Base-by-base conservation (phyloP, 2,888 invertebrate species). In the Imbricaverruca yamaguchii region DNA sequence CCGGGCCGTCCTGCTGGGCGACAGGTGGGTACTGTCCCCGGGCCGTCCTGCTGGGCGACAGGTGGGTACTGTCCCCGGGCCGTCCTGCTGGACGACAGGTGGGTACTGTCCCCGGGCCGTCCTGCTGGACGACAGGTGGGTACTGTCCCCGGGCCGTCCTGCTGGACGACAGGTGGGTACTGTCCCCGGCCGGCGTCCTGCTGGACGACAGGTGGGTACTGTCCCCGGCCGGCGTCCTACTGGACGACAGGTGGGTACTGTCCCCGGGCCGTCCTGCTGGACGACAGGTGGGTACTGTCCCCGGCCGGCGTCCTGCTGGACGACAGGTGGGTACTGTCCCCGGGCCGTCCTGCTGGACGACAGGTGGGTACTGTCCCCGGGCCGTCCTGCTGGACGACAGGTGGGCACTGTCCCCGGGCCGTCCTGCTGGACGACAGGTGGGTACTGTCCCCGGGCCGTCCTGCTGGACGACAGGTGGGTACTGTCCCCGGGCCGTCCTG, bases 151-250 rank as follows among this genome's bases (percentile, higher is more conserved):
- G n/a, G n/a, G n/a, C n/a, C 1, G 23, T 79, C 6, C 23, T 23
- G 12, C 57, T 79, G 79, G 79, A 79, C 12, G 79, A 79, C 18
- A 79, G 57, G 13, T 79, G 79, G 79, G 57, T 79, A 6, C 7
- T 57, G n/a, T 57, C 79, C 57, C 57, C 79, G 15, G 79, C n/a
- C 3, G 79, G 79, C 1, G 23, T 79, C 6, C 23, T 23, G 12
- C 57, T 79, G 79, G 79, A 79, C 12, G 79, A 79, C 18, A 79
- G 57, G 13, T 79, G 79, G 79, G 57, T 79, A 6, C 7, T 57
- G n/a, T 57, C 79, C 57, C 57, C 79, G 15, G 79, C n/a, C 3
- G 79, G 79, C 1, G 23, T 79, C 6, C 23, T 23, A 7, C 57
- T 79, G 79, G 79, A 79, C 23, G 57, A 79, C 13, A 56, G n/a